Percentiles rank a stretch among this genome's conserved stretches.
These are phyloP conservation scores for Raja brachyura DNA, from an alignment of 2,113 vertebrate species.

Conservation along the genomic window DNA sequence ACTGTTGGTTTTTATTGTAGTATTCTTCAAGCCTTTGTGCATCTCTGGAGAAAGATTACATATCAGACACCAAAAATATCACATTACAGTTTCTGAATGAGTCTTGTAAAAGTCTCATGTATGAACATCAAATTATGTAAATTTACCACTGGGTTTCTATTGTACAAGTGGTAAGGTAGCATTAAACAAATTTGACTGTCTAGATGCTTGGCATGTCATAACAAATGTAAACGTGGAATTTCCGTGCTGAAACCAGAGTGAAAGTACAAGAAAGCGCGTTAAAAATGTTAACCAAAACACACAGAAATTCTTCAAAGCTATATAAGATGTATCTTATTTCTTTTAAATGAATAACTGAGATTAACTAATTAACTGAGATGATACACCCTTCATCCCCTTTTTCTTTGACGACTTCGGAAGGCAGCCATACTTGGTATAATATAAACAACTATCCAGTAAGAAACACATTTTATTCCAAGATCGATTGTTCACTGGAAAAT, in stretches of 20 bases:
- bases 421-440: neutral
- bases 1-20: slow-evolving; percentile 81
- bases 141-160: neutral
- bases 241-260: neutral
- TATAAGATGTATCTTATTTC: neutral
- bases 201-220: neutral
- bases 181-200: neutral
- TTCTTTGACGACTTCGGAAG: neutral
- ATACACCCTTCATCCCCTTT: neutral
- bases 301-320: neutral
- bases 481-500: neutral
- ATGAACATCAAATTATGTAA: neutral
- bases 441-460: neutral
- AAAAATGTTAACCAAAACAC: neutral
- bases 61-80: neutral
- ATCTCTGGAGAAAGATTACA: slow-evolving; percentile 62
- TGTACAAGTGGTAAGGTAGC: neutral
- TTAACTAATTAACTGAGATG: neutral
- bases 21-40: slow-evolving; percentile 87
- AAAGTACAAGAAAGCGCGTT: neutral
- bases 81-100: neutral
- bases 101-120: neutral
- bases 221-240: neutral
- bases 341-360: neutral
- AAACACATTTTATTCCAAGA: neutral